Evolutionary conservation across 1,140 invertebrate genomes (phyloP).

Genomic region (Lasioglossum baleicum): DNA sequence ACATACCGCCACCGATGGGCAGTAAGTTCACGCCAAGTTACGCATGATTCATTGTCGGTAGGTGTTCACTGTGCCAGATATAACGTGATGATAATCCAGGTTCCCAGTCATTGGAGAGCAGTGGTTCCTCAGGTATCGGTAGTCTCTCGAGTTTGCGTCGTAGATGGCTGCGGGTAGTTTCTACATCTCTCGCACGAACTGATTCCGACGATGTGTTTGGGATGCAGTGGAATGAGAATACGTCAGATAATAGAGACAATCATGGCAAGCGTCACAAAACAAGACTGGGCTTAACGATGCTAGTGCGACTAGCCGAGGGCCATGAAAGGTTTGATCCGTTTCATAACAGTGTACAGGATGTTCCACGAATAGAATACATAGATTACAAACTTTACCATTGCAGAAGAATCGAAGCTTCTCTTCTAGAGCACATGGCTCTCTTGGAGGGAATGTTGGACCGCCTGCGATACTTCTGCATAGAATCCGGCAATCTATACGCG

Average conservation of each 20-base stretch:
- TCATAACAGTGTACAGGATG: neutral
- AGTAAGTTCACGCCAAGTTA: conserved; percentile 63
- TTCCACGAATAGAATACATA: neutral
- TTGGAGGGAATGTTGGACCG: conserved; percentile 89
- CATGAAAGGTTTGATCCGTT: conserved; percentile 68
- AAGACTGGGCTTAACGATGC: conserved; percentile 81
- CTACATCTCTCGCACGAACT: conserved; percentile 79
- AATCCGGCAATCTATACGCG: conserved; percentile 53
- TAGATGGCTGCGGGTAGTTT: conserved; percentile 80
- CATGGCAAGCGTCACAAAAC: conserved; percentile 72
- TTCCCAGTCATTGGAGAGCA: conserved; percentile 73
- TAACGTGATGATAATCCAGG: conserved; percentile 62
- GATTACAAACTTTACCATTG: neutral
- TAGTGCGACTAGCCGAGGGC: conserved; percentile 75
- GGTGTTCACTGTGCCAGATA: conserved; percentile 1
- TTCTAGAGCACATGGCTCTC: conserved; percentile 90
- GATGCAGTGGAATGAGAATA: conserved; percentile 69
- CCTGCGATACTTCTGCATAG: conserved; percentile 81
- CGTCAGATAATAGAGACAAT: conserved; percentile 52
- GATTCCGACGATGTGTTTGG: conserved; percentile 74
- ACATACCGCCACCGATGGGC: conserved; percentile 60
- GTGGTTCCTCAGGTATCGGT: conserved; percentile 69
- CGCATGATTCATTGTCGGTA: conserved; percentile 8
- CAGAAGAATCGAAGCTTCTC: conserved; percentile 82
- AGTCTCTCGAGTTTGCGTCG: conserved; percentile 81